phyloP scores from a whole-genome alignment of 1,140 invertebrate species.

The Trypoxylus dichotomus region DNA sequence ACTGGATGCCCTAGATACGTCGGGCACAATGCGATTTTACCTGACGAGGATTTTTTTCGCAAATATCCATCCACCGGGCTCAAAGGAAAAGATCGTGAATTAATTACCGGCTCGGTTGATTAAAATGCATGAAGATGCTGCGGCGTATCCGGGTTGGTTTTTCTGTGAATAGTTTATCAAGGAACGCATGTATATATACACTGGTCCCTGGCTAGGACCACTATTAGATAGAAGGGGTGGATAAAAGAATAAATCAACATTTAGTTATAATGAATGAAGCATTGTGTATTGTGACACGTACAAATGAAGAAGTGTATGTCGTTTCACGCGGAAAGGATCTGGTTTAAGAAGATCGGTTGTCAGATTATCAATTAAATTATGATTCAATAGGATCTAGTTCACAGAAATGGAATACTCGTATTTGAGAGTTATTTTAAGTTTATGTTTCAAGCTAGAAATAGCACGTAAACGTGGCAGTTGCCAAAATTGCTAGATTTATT shows the following conservation, averaged over 20 bases:
- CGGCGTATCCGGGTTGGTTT: slow-evolving; percentile 10
- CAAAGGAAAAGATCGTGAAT: background rate
- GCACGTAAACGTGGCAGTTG: too few species aligned
- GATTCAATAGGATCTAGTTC: too few species aligned
- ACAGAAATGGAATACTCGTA: too few species aligned
- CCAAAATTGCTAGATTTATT: too few species aligned
- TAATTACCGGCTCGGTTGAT: background rate
- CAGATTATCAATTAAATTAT: too few species aligned
- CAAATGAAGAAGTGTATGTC: too few species aligned
- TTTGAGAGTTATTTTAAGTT: too few species aligned
- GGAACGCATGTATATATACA: background rate
- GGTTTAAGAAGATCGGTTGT: too few species aligned
- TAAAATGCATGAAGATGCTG: slow-evolving; percentile 12
- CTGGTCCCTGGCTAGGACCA: background rate
- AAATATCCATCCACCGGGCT: background rate
- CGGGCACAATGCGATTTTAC: slow-evolving; percentile 15
- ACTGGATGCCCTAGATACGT: background rate
- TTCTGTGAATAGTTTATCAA: slow-evolving; percentile 10
- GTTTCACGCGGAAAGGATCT: too few species aligned
- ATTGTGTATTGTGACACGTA: too few species aligned
- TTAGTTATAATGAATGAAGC: background rate
- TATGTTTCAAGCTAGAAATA: too few species aligned
- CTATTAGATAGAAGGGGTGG: background rate
- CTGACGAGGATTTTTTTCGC: slow-evolving; percentile 11
- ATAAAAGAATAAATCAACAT: slow-evolving; percentile 21